Percentiles rank a stretch among this genome's conserved stretches.
These are phyloP conservation scores for Desoria tigrina DNA, from an alignment of 2,888 invertebrate genomes.

Conservation along the genomic window DNA sequence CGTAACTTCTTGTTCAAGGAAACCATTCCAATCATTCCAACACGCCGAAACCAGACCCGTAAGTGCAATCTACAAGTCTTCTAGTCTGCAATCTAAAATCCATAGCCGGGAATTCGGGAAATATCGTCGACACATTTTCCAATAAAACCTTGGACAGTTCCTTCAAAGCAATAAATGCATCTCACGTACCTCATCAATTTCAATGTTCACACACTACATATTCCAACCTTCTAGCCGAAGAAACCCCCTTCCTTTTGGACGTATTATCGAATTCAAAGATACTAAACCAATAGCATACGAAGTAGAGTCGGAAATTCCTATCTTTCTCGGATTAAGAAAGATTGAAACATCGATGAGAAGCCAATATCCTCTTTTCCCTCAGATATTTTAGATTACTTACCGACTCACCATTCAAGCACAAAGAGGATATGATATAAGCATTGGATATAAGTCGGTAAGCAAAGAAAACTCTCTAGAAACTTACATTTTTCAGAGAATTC, in stretches of 20 bases:
- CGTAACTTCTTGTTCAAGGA: too few relatives aligned
- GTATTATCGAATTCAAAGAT: not conserved
- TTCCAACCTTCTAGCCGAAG: too few relatives aligned
- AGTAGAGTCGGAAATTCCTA: not conserved
- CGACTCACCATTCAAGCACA: not conserved
- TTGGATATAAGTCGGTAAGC: not conserved
- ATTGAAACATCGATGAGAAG: not conserved
- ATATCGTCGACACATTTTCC: too few relatives aligned
- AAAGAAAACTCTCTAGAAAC: not conserved
- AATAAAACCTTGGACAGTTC: too few relatives aligned
- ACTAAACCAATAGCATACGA: not conserved
- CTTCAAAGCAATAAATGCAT: slow-evolving; percentile 1
- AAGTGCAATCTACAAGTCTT: too few relatives aligned
- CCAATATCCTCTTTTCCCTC: slow-evolving; percentile 3
- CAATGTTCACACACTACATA: slow-evolving; percentile 16
- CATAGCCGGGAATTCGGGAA: too few relatives aligned
- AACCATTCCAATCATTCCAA: too few relatives aligned
- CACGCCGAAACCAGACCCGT: too few relatives aligned
- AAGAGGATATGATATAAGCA: not conserved
- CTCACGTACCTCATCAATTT: slow-evolving; percentile 26
- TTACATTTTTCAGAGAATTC: not conserved
- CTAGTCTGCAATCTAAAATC: too few relatives aligned
- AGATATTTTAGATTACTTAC: not conserved
- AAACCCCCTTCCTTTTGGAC: slow-evolving; percentile 10
- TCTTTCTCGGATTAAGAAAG: not conserved